Evolutionary conservation across 2,113 vertebrate genomes (phyloP).

Genomic region (Phylloscopus whistleri): DNA sequence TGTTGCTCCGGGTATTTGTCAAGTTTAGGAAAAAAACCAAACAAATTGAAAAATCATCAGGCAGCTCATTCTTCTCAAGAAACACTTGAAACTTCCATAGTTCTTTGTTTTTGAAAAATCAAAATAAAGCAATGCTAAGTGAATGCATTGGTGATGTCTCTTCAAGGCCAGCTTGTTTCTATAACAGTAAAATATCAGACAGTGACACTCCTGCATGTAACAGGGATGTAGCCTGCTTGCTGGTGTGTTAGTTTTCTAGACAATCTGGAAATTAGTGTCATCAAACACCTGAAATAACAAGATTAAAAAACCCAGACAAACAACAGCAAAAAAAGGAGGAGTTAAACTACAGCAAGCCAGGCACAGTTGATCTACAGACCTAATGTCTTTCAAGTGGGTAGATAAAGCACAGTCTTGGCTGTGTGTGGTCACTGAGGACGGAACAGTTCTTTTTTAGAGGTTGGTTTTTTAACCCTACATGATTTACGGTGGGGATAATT

Average conservation of each 20-base stretch:
- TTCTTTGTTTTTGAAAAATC: background rate
- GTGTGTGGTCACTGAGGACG: background rate
- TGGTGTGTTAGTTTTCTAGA: background rate
- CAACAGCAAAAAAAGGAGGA: background rate
- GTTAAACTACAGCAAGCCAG: background rate
- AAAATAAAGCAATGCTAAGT: background rate
- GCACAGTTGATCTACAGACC: background rate
- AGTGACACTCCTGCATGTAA: background rate
- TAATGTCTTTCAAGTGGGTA: background rate
- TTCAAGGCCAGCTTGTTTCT: background rate
- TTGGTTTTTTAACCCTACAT: background rate
- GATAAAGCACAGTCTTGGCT: background rate
- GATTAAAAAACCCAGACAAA: background rate
- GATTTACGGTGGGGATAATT: background rate
- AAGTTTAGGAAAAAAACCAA: background rate
- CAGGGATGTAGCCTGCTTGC: background rate
- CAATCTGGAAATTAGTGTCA: background rate
- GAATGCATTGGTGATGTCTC: background rate
- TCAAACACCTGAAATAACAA: background rate
- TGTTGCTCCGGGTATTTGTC: conserved; percentile 27
- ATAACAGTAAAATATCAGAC: background rate
- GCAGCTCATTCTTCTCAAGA: background rate
- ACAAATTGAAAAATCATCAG: background rate
- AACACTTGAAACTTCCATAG: background rate
- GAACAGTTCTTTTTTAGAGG: background rate